A percentile compares a stretch with the other conserved stretches of the same genome.
Conservation (phyloP, 2,113 vertebrate genomes). For the Ancistrus triradiatus region DNA sequence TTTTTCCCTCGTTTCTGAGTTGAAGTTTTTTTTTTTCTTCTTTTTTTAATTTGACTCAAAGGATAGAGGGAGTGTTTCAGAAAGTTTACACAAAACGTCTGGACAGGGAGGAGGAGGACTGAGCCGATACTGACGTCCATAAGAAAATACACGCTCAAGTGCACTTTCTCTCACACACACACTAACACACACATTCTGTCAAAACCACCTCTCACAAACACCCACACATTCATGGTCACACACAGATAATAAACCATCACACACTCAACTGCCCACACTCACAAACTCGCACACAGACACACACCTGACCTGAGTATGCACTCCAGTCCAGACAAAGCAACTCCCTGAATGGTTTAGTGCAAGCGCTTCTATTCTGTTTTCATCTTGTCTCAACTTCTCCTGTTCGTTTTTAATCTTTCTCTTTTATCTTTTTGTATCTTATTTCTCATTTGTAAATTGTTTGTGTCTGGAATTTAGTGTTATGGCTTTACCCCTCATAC, state of each 20-base stretch:
- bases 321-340: conserved; percentile 20
- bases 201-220: conserved; percentile 18
- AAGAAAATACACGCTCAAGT: conserved; percentile 14
- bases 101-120: conserved; percentile 12
- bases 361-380: no score
- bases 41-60: conserved; percentile 35
- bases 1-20: conserved; percentile 2
- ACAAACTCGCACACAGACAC: conserved; percentile 8
- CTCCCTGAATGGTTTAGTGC: conserved; percentile 18
- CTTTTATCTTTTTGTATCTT: no score
- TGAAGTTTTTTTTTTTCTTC: conserved; percentile 9
- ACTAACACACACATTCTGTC: conserved; percentile 17
- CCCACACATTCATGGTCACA: conserved; percentile 23
- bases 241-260: conserved; percentile 28
- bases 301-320: conserved; percentile 42
- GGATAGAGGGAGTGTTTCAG: conserved; percentile 46
- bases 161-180: conserved; percentile 2
- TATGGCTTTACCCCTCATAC: no score
- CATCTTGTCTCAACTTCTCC: no score
- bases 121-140: conserved; percentile 37
- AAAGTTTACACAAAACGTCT: conserved; percentile 59
- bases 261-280: conserved; percentile 14
- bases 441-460: background rate
- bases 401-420: no score
- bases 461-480: background rate